Evolutionary conservation across 2,113 vertebrate species (phyloP).

Genomic region (Anguilla japonica): DNA sequence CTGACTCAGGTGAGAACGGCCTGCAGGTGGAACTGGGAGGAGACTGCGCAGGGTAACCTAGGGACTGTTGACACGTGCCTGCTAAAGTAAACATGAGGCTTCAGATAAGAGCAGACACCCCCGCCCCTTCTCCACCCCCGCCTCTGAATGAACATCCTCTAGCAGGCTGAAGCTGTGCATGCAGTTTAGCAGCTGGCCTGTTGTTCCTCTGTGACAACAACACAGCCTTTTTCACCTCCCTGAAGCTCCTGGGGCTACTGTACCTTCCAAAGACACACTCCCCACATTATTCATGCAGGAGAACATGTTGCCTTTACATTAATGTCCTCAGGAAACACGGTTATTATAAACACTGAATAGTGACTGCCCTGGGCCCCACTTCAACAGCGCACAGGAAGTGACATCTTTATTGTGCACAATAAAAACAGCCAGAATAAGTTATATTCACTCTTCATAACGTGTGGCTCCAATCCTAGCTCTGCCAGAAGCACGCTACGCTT

Average conservation of each 20-base stretch:
- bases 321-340: not conserved
- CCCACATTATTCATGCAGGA: not conserved
- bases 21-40: not conserved
- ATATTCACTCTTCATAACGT: not conserved
- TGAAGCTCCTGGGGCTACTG: not conserved
- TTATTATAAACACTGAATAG: not conserved
- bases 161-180: not conserved
- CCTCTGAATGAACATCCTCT: not conserved
- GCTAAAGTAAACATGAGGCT: constrained; percentile 46
- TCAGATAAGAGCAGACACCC: constrained; percentile 34
- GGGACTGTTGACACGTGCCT: constrained; percentile 26
- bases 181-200: not conserved
- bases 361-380: not conserved
- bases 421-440: not conserved
- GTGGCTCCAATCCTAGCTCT: not conserved
- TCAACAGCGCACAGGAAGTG: not conserved
- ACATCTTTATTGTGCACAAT: not conserved
- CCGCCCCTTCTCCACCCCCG: not conserved
- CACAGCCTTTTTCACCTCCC: not conserved
- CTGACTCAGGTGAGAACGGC: not conserved
- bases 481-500: not conserved
- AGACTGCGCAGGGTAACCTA: constrained; percentile 40
- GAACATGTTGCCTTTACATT: not conserved
- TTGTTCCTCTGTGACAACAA: not conserved
- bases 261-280: not conserved